Base-by-base conservation (phyloP, 2,113 vertebrate species). In the Daphoenositta chrysoptera region DNA sequence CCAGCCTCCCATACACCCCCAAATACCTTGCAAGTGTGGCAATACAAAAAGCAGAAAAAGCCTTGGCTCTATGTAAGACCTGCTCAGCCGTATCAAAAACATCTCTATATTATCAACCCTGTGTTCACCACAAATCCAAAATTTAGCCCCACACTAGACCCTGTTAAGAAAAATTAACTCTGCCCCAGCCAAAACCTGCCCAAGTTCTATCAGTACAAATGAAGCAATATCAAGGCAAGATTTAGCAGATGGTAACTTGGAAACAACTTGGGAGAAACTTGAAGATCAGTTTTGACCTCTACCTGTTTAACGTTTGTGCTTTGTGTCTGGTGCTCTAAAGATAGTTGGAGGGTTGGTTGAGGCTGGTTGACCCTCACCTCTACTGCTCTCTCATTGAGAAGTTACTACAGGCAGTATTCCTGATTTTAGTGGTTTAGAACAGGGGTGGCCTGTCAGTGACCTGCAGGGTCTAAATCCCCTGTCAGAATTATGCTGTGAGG, bases 61-160 rank as follows among this genome's bases (percentile, higher is more conserved):
- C 12, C 15, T 31, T 50, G 15, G 7, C 7, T 37, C 22, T 73
- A 0, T 23, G 10, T 4, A 24, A 51, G 9, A 4, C 4, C 19
- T 73, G 5, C 44, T 73, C 19, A 89, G 15, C 33, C 28, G 20
- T 21, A 24, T 23, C 12, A 44, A 44, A 48, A 65, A 19, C 13
- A 37, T 9, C 13, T 28, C 23, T 44, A 45, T 20, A 35, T 61
- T 47, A 47, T 47, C n/a, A 63, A 8, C 6, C 7, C 33, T 51
- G 13, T 21, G 33, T 39, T 73, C 53, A 58, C 5, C 33, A 45
- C 15, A 45, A 51, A 56, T 48, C 17, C 11, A 31, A 71, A 71
- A 14, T 8, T 33, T 19, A 12, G 7, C 10, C 10, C 8, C 6
- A 4, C 28, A 51, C 13, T 50, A 65, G 51, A 35, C 13, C 23